Evolutionary conservation across 2,888 invertebrate genomes (phyloP).

Genomic region (Anorthoa munda): DNA sequence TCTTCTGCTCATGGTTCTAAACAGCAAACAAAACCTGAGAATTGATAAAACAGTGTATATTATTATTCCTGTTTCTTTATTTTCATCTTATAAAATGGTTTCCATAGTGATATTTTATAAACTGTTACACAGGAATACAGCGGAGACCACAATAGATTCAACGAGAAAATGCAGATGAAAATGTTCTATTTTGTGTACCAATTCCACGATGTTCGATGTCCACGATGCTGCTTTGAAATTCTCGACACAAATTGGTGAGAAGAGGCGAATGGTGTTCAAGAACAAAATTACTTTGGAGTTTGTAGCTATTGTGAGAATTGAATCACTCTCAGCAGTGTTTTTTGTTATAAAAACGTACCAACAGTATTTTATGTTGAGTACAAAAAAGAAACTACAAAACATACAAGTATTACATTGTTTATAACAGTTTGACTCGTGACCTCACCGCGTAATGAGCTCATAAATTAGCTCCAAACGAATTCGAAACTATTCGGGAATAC

Average conservation of each 20-base stretch:
- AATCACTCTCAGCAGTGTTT: background rate
- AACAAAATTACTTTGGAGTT: slow-evolving; percentile 35
- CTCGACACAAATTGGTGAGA: slow-evolving; percentile 15
- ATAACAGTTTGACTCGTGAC: background rate
- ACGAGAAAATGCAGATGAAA: slow-evolving; percentile 38
- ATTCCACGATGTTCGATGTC: slow-evolving; percentile 22
- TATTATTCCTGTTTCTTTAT: slow-evolving; percentile 4
- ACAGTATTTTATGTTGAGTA: background rate
- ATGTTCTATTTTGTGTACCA: slow-evolving; percentile 24
- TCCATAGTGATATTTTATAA: background rate
- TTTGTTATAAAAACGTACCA: background rate
- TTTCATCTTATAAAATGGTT: slow-evolving; percentile 4
- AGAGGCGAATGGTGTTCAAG: slow-evolving; percentile 25
- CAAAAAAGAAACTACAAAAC: background rate
- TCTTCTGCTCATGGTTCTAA: background rate
- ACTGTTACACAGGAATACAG: background rate
- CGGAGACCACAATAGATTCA: slow-evolving; percentile 23
- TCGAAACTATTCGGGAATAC: background rate
- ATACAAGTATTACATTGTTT: background rate
- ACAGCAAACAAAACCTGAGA: background rate
- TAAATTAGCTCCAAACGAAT: background rate
- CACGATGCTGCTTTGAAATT: slow-evolving; percentile 29
- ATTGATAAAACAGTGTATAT: background rate
- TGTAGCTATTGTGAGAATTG: slow-evolving; percentile 3
- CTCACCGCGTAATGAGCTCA: background rate